Percentiles rank a stretch among this genome's conserved stretches.
Conservation (phyloP, 2,797 vertebrate species). For the Eospalax fontanierii region DNA sequence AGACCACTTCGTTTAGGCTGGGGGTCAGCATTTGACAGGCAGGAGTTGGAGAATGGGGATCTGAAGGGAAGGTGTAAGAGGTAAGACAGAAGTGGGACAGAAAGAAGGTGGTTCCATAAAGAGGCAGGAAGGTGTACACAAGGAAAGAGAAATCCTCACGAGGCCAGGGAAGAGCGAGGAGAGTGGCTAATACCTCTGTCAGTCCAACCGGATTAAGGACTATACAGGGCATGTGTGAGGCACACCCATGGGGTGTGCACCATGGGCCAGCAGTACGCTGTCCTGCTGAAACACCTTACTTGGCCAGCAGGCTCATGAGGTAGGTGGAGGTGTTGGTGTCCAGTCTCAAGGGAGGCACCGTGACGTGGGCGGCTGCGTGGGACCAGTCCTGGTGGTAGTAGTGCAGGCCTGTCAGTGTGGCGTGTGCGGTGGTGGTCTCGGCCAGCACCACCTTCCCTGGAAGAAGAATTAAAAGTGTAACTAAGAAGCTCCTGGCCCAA, state of each 20-base stretch:
- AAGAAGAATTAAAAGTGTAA: background rate
- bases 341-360: slow-evolving; percentile 96
- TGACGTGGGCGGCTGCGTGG: slow-evolving; percentile 96
- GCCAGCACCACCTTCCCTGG: slow-evolving; percentile 97
- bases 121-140: background rate
- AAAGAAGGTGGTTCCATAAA: background rate
- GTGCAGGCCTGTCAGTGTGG: slow-evolving; percentile 96
- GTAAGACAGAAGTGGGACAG: background rate
- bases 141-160: fast-evolving
- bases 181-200: no score
- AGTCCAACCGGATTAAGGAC: background rate
- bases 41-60: background rate
- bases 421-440: slow-evolving; percentile 96
- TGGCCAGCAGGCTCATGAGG: slow-evolving; percentile 98
- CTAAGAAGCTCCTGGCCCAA: background rate
- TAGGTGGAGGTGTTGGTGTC: slow-evolving; percentile 97
- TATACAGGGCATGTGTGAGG: background rate
- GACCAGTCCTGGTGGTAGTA: slow-evolving; percentile 99
- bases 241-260: fast-evolving
- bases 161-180: background rate
- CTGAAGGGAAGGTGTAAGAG: background rate
- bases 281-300: slow-evolving; percentile 89
- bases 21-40: background rate
- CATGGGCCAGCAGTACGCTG: fast-evolving
- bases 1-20: background rate